phyloP scores from a whole-genome alignment of 2,888 invertebrate species.

The Lacanobia oleracea region DNA sequence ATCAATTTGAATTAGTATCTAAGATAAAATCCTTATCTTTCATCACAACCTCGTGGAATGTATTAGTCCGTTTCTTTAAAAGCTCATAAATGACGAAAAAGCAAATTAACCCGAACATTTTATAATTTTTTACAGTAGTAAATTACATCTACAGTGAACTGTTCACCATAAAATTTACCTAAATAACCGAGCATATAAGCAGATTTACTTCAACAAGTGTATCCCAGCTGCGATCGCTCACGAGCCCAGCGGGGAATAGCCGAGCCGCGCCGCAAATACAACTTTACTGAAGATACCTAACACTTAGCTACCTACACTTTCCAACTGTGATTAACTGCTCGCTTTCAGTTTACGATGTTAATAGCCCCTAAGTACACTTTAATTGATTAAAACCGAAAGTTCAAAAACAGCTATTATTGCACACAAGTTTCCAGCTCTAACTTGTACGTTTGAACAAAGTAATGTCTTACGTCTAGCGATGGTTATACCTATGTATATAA shows the following conservation, averaged over 20 bases:
- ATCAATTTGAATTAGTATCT: neutral
- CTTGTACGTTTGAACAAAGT: constrained; percentile 29
- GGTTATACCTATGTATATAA: constrained; percentile 2
- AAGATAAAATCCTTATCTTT: neutral
- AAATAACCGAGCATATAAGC: constrained; percentile 8
- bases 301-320: constrained; percentile 48
- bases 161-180: neutral
- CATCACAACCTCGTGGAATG: neutral
- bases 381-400: constrained; percentile 59
- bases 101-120: neutral
- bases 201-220: constrained; percentile 76
- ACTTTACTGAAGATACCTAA: constrained; percentile 63
- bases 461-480: constrained; percentile 7
- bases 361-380: constrained; percentile 58
- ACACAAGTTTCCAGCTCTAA: constrained; percentile 39
- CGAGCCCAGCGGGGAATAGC: constrained; percentile 64
- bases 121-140: neutral
- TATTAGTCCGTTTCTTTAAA: neutral
- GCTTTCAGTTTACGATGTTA: constrained; percentile 58
- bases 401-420: constrained; percentile 53
- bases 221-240: constrained; percentile 70
- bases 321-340: constrained; percentile 69
- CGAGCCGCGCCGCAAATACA: constrained; percentile 56
- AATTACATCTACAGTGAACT: neutral
- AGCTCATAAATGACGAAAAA: neutral